Evolutionary conservation across 1,140 invertebrate genomes (phyloP), one percentile per base, ranked within the genome.

Genomic region (Eupeodes corollae): DNA sequence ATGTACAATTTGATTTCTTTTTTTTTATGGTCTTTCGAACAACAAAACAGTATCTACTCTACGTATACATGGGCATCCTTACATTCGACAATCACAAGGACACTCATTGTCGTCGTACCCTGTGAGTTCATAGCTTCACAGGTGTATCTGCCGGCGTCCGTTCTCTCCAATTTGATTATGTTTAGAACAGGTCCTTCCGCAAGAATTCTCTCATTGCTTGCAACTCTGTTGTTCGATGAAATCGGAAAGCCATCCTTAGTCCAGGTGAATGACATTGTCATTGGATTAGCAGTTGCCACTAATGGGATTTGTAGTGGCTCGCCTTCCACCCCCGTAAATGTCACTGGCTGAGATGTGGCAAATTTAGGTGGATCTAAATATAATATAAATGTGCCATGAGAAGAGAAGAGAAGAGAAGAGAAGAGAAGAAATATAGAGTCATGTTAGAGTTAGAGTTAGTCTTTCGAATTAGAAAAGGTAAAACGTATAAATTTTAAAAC

Each of bases 81-180:
- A 95, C 91, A 96, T 72, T 90, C 83, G 3, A 97, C 91, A 55
- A 84, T 81, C 40, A 97, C 72, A 49, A 84, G 83, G 49, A 97
- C 78, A 53, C 84, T 83, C 47, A 85, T 76, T 50, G 79, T 76
- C 1, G 83, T 80, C 6, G 80, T 79, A 15, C 94, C 94, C 67
- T 94, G 86, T 12, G 78, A 79, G 71, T 98, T 98, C 38, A 80
- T 75, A 3, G 91, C 92, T 57, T 92, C 84, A 48, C 90, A 83
- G 9, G 82, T 82, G 66, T 96, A 98, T 30, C 82, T 77, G 1
- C 92, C 94, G 5, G 85, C 82, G 67, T 97, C 91, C 40, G 82
- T 78, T 12, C 86, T 76, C 40, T 78, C 78, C 5, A 92, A 73
- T 14, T 75, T 77, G 0, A 82, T 87, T 51, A 96, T 86, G 65